Conservation (phyloP, 1,140 invertebrate species). For the Piezodorus guildinii region DNA sequence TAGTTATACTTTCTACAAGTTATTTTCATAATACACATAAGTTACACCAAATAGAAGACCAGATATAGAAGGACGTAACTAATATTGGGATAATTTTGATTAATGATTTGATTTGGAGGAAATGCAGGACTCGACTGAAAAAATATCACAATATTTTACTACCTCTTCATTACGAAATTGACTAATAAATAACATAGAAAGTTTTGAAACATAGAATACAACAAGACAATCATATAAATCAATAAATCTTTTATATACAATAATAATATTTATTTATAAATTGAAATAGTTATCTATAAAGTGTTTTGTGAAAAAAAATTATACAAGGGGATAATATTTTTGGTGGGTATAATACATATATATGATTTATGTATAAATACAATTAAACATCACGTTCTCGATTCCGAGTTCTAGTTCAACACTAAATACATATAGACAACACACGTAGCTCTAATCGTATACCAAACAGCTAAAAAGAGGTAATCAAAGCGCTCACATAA, state of each 20-base stretch:
- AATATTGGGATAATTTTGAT: constrained; percentile 20
- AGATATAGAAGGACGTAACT: constrained; percentile 1
- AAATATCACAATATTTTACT: constrained; percentile 24
- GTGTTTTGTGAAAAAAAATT: constrained; percentile 9
- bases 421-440: constrained; percentile 16
- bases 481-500: not conserved
- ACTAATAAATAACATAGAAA: constrained; percentile 19
- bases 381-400: constrained; percentile 15
- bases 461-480: constrained; percentile 19
- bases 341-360: constrained; percentile 17
- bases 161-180: constrained; percentile 13
- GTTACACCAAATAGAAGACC: constrained; percentile 17
- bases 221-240: constrained; percentile 13
- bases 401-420: constrained; percentile 8
- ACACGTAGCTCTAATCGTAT: constrained; percentile 21
- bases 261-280: not conserved
- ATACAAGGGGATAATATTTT: constrained; percentile 13
- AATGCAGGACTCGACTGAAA: constrained; percentile 16
- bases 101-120: constrained; percentile 20
- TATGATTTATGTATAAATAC: constrained; percentile 6
- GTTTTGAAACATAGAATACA: constrained; percentile 15
- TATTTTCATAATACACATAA: not conserved
- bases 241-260: constrained; percentile 5
- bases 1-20: constrained; percentile 16
- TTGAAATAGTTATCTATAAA: not conserved